Percentiles rank a stretch among this genome's conserved stretches.
These are phyloP conservation scores for Enoplosus armatus DNA, from an alignment of 2,797 vertebrate species.

Conservation along the genomic window DNA sequence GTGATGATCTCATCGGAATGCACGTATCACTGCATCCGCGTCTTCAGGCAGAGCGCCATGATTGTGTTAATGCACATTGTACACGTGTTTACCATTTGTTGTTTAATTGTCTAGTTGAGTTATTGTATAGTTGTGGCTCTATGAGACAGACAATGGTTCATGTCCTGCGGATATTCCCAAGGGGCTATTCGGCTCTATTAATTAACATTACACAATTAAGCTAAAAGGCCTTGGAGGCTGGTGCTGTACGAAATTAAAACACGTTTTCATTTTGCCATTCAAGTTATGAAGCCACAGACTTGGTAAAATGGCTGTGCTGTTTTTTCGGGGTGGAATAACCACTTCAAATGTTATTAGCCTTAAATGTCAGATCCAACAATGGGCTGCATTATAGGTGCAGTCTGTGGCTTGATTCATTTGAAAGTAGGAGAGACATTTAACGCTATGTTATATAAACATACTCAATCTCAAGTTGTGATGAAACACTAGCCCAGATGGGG, in stretches of 20 bases:
- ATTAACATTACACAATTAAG: constrained; percentile 72
- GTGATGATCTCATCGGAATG: constrained; percentile 32
- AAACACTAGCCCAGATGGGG: neutral
- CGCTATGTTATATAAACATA: neutral
- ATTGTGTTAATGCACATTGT: neutral
- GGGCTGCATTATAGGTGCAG: neutral
- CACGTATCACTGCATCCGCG: neutral
- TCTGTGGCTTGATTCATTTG: neutral
- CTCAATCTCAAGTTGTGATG: neutral
- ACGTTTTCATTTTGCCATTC: constrained; percentile 12
- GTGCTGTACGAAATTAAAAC: constrained; percentile 32
- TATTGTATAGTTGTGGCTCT: constrained; percentile 6
- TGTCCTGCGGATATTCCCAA: constrained; percentile 27
- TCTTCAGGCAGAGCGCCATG: neutral
- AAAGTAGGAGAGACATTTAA: neutral
- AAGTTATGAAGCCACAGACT: neutral
- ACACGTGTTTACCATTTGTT: neutral
- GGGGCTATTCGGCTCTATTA: constrained; percentile 41
- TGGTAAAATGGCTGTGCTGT: neutral
- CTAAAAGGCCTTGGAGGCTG: constrained; percentile 50
- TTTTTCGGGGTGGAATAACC: neutral
- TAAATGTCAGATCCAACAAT: neutral
- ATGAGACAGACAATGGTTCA: neutral
- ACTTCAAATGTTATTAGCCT: neutral
- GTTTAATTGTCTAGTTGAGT: neutral